Evolutionary conservation across 1,140 invertebrate species (phyloP).

Genomic region (Drosophila ohnishii): DNA sequence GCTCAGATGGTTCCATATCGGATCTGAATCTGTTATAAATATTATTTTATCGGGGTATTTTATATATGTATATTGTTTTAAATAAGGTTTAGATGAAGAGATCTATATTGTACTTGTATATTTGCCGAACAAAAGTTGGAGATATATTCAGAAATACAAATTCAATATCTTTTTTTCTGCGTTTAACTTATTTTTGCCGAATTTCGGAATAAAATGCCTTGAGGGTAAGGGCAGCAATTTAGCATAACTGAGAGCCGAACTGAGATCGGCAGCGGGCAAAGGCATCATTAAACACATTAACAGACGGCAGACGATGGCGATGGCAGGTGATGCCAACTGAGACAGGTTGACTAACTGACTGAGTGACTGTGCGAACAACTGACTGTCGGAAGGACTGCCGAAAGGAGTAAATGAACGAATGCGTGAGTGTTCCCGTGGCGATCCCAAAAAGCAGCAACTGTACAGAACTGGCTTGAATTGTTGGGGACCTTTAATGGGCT

Average conservation of each 20-base stretch:
- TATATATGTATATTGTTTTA: neutral
- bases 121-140: neutral
- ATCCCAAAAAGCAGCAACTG: conserved; percentile 48
- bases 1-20: neutral
- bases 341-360: conserved; percentile 64
- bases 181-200: neutral
- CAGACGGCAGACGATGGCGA: conserved; percentile 52
- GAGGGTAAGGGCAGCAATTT: conserved; percentile 51
- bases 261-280: conserved; percentile 52
- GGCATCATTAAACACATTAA: conserved; percentile 81
- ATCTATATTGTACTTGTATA: too few species aligned
- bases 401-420: conserved; percentile 14
- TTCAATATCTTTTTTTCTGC: neutral
- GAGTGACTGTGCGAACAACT: conserved; percentile 31
- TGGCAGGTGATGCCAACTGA: conserved; percentile 74
- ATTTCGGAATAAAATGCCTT: neutral
- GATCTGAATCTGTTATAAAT: neutral
- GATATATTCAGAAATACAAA: neutral
- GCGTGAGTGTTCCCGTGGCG: conserved; percentile 5
- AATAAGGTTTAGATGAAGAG: neutral
- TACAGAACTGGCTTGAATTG: conserved; percentile 48
- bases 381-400: conserved; percentile 13
- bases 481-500: conserved; percentile 69
- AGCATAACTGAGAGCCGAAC: conserved; percentile 66
- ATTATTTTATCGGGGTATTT: neutral